Evolutionary conservation across 1,140 invertebrate species (phyloP), one percentile per base, ranked within the genome.

Genomic region (Leptinotarsa lineolata): DNA sequence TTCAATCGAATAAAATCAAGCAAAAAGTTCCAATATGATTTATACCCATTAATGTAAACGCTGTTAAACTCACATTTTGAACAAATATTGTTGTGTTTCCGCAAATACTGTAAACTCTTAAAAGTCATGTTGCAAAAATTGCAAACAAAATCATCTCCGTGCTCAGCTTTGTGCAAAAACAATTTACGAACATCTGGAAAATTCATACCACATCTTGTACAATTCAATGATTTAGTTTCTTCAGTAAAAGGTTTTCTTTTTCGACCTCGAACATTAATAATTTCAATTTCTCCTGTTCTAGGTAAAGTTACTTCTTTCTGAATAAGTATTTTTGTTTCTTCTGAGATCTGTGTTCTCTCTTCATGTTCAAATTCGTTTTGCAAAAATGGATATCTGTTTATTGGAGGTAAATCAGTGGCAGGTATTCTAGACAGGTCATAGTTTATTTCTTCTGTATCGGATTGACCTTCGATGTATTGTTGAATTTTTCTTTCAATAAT

Each of bases 61-160:
- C 30, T 39, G 30, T 11, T 39, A 39, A 39, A 60, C 72, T 72
- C 61, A 76, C 77, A 60, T 74, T 77, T 77, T 59, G 74, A 75
- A 73, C 78, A 79, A 21, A 71, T 46, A 21, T 76, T 77, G 66
- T 79, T 79, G 59, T 79, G 78, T 60, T 75, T 77, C 30, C 78
- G 72, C 45, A 79, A 72, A 58, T 59, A 69, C 44, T 76, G 76
- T 45, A 79, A 73, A 18, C 74, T 76, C 22, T 70, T 73, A 30
- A 77, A 79, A 13, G 73, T 46, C 24, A 69, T 54, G 67, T 76
- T 76, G 60, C 78, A 79, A 72, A 79, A 79, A 64, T 79, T 79
- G 48, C 78, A 79, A 15, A 79, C 46, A 73, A 76, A 79, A 66
- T 77, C 76, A 39, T 77, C 76, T 54, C 65, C 71, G 46, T 79